Evolutionary conservation across 2,888 invertebrate genomes (phyloP).

Genomic region (Ophraella communa): DNA sequence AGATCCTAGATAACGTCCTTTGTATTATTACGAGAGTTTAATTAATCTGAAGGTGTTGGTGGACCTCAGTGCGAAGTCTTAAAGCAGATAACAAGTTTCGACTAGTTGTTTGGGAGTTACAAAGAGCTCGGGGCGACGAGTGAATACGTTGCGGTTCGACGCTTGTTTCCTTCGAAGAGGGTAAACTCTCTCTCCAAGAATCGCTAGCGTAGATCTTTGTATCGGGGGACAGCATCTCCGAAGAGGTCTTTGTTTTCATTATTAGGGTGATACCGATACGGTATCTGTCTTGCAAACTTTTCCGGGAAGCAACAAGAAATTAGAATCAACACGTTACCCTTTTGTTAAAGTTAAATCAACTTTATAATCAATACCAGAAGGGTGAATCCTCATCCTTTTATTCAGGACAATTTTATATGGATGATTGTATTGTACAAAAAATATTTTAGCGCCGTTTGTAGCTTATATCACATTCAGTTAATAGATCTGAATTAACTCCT

Average conservation of each 20-base stretch:
- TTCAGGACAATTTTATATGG: too few relatives aligned
- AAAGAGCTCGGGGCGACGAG: constrained; percentile 41
- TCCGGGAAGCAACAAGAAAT: not conserved
- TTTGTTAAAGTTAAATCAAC: not conserved
- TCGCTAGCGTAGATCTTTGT: constrained; percentile 42
- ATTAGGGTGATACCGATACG: constrained; percentile 21
- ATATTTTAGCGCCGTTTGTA: too few relatives aligned
- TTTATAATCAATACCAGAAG: not conserved
- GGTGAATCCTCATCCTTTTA: too few relatives aligned
- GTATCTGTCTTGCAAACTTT: not conserved
- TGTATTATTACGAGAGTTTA: constrained; percentile 41
- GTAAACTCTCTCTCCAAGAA: constrained; percentile 34
- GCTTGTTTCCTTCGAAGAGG: constrained; percentile 36
- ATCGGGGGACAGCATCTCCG: constrained; percentile 35
- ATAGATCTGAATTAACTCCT: too few relatives aligned
- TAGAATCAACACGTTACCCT: constrained; percentile 11
- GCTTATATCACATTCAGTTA: too few relatives aligned
- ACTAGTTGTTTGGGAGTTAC: constrained; percentile 44
- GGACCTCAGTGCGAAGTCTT: constrained; percentile 47
- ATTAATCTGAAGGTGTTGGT: constrained; percentile 49
- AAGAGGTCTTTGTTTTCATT: constrained; percentile 38
- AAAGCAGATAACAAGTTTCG: constrained; percentile 48
- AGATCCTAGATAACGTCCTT: not conserved
- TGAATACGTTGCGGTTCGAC: constrained; percentile 49
- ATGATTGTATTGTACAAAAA: too few relatives aligned